phyloP scores from a whole-genome alignment of 2,113 vertebrate genomes.

The Eublepharis macularius region DNA sequence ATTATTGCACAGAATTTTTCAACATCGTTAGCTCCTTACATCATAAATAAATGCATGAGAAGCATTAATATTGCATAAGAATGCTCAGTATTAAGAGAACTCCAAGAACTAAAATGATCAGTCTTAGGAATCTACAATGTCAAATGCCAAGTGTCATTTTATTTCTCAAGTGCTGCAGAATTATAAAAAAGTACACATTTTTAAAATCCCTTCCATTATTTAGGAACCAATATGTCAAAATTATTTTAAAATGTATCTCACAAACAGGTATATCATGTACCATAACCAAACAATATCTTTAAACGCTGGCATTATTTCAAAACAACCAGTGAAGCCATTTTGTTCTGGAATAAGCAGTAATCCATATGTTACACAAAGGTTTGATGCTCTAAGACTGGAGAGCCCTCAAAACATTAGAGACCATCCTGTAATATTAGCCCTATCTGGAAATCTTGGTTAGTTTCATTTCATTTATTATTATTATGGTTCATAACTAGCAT shows the following conservation, averaged over 20 bases:
- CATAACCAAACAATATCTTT: neutral
- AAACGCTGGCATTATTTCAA: neutral
- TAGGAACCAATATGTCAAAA: neutral
- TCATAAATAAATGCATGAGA: slow-evolving; percentile 34
- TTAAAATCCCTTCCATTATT: neutral
- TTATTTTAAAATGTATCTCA: neutral
- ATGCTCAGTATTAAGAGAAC: slow-evolving; percentile 26
- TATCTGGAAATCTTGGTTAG: no score
- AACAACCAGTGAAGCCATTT: neutral
- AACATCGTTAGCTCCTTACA: slow-evolving; percentile 11
- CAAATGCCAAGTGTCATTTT: slow-evolving; percentile 15
- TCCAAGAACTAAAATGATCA: slow-evolving; percentile 10
- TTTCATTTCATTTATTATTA: no score
- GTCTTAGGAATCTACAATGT: slow-evolving; percentile 33
- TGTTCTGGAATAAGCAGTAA: neutral
- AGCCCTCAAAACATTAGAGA: neutral
- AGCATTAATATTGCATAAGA: slow-evolving; percentile 32
- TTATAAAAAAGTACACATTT: neutral
- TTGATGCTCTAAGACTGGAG: neutral
- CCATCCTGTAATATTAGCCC: neutral
- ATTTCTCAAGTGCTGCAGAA: neutral
- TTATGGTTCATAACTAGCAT: no score
- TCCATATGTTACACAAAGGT: neutral
- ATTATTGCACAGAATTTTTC: neutral
- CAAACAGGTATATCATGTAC: no score